These are phyloP conservation scores for Arizona elegans DNA, from an alignment of 2,113 vertebrate species.

Conservation along the genomic window DNA sequence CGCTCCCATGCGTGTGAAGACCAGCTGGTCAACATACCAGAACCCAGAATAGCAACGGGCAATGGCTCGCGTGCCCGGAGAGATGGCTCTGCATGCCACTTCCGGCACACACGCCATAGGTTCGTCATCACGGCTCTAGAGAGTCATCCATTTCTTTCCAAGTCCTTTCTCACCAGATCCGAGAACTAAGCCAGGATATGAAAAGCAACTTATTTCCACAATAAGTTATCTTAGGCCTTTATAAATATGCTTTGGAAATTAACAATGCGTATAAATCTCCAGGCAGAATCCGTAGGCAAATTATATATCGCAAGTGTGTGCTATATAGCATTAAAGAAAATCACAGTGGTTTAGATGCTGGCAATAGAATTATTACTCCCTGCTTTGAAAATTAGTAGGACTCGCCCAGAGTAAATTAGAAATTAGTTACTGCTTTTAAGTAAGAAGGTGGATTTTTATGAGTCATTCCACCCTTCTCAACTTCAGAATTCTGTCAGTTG, in stretches of 20 bases:
- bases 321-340: conserved; percentile 44
- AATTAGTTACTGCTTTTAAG: not conserved
- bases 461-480: not conserved
- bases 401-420: not conserved
- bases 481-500: not conserved
- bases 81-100: no score
- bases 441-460: not conserved
- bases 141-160: conserved; percentile 53
- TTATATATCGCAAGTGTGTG: not conserved
- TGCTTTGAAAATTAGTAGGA: not conserved
- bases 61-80: no score
- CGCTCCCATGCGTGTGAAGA: no score
- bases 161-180: conserved; percentile 8
- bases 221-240: conserved; percentile 57
- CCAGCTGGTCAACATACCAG: no score
- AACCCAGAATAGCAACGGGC: no score
- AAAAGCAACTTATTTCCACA: conserved; percentile 60
- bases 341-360: not conserved
- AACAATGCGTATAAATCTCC: conserved; percentile 53
- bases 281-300: conserved; percentile 50
- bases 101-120: no score
- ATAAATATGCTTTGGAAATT: conserved; percentile 59
- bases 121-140: conserved; percentile 11
- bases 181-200: conserved; percentile 47
- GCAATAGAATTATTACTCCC: not conserved